Evolutionary conservation across 2,797 vertebrate genomes (phyloP), one percentile per base, ranked within the genome.

Genomic region (Lepus townsendii): DNA sequence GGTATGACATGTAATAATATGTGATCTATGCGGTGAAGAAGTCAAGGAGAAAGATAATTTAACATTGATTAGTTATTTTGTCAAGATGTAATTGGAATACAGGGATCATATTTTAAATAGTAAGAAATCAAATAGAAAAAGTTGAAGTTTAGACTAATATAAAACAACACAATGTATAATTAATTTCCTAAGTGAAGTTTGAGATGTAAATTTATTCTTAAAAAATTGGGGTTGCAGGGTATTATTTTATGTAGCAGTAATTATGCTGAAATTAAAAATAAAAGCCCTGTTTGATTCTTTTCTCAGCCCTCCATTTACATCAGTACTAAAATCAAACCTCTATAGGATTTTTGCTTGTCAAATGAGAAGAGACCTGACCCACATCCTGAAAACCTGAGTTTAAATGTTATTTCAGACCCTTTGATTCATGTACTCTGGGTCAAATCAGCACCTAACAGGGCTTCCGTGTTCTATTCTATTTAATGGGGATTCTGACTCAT

Each of bases 51-150:
- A 88, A 65, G 17, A 65, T 0, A 91, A 42, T 35, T 88, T 92
- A 42, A 77, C 32, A 50, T 82, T 57, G 4, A 63, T 30, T 88
- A 30, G 2, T 47, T 71, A 35, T 71, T 38, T 66, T 83, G 19
- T 9, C 35, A 32, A 88, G 22, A 13, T 68, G 5, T 50, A 65
- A 62, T 47, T 69, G 14, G 6, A 73, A 89, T 78, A 32, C 13
- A 75, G 2, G 14, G 19, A 42, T 77, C 13, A 27, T 62, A 83
- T 82, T 90, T 94, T 76, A 75, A 88, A 65, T 35, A 65, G 13
- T n/a, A 63, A 90, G 12, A 90, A 85, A 10, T 82, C 20, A 90
- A 90, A 84, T 69, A 79, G 3, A 88, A 93, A 88, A 60, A 60
- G 38, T 83, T 30, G 17, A 87, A 63, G 9, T 80, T 94, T 87